These are phyloP conservation scores for Staurois parvus DNA, from an alignment of 2,797 vertebrate species.

Conservation along the genomic window DNA sequence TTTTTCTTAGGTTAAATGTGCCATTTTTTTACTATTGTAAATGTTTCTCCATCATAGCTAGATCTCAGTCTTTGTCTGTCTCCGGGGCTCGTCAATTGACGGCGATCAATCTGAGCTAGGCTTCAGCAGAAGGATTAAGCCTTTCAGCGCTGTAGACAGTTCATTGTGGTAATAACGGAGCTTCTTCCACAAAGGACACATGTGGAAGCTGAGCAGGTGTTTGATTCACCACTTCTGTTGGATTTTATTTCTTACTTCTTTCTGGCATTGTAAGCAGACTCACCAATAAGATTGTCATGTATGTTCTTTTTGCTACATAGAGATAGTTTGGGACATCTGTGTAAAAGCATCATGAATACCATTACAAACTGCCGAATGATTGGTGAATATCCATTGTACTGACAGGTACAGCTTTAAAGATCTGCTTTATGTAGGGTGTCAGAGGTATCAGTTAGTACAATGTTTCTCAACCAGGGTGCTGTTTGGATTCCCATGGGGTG, in stretches of 20 bases:
- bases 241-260: not conserved
- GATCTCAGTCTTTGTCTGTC: slow-evolving; percentile 42
- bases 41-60: slow-evolving; percentile 1
- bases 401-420: not conserved
- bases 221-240: slow-evolving; percentile 1
- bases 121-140: slow-evolving; percentile 14
- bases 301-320: not conserved
- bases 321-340: slow-evolving; percentile 3
- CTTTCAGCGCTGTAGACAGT: not conserved
- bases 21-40: not conserved
- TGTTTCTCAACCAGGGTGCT: too few relatives aligned
- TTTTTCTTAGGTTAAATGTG: not conserved
- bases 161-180: not conserved
- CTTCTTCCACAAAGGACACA: not conserved
- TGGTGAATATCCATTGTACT: not conserved
- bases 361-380: not conserved
- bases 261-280: not conserved
- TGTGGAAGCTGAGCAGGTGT: not conserved
- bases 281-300: not conserved
- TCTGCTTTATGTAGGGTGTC: not conserved
- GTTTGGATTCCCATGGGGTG: too few relatives aligned
- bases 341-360: not conserved
- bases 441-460: not conserved
- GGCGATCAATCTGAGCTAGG: slow-evolving; percentile 17
- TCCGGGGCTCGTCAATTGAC: slow-evolving; percentile 5